Percentiles rank a stretch among this genome's conserved stretches.
These are phyloP conservation scores for Tapirus indicus DNA, from an alignment of 2,797 vertebrate species.

Conservation along the genomic window DNA sequence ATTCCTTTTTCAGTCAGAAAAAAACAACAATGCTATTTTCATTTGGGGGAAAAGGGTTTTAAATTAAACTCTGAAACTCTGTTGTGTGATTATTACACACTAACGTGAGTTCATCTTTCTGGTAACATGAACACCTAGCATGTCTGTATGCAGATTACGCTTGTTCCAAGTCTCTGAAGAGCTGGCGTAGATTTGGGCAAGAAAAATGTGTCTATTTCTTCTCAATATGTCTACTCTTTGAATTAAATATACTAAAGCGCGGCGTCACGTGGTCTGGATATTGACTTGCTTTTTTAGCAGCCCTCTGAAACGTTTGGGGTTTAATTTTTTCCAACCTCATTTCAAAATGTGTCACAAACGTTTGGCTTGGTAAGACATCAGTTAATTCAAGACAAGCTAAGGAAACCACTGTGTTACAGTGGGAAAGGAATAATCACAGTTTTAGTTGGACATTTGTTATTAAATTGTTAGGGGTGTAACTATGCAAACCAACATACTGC, in stretches of 20 bases:
- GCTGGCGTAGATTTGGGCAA: slow-evolving; percentile 1
- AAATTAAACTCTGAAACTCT: slow-evolving; percentile 33
- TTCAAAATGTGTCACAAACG: not conserved
- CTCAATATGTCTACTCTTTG: slow-evolving; percentile 49
- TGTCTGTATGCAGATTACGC: not conserved
- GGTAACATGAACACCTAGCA: slow-evolving; percentile 52
- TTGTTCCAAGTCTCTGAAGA: slow-evolving; percentile 40
- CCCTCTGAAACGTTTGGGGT: not conserved
- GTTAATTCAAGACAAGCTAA: slow-evolving; percentile 1
- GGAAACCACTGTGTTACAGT: not conserved
- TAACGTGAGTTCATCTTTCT: slow-evolving; percentile 8
- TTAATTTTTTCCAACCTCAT: not conserved
- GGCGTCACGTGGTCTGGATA: not conserved
- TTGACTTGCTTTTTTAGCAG: slow-evolving; percentile 33
- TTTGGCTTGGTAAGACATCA: not conserved
- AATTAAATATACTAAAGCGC: slow-evolving; percentile 19
- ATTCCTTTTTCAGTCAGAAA: not conserved
- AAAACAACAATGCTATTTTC: slow-evolving; percentile 1
- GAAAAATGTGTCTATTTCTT: slow-evolving; percentile 60
- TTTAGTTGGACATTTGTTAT: slow-evolving; percentile 14
- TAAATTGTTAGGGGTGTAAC: not conserved
- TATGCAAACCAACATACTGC: not conserved
- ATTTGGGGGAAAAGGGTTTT: not conserved
- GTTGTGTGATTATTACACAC: not conserved
- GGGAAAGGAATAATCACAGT: not conserved